Evolutionary conservation across 2,113 vertebrate species (phyloP).

Genomic region (Tetraodon nigroviridis): DNA sequence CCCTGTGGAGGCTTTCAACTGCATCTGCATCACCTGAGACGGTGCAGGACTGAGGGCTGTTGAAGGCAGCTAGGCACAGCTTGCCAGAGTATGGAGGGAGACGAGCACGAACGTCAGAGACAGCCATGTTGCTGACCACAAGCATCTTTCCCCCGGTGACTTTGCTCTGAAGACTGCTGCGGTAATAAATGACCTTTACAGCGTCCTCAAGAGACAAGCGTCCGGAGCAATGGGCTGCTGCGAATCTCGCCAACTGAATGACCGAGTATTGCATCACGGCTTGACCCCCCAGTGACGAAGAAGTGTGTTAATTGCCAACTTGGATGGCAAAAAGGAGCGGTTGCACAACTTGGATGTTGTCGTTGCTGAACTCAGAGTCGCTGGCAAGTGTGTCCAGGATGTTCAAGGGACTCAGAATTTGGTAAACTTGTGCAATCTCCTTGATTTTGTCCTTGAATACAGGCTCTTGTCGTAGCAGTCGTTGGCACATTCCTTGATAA

Average conservation of each 20-base stretch:
- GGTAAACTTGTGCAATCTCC: slow-evolving; percentile 67
- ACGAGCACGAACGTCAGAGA: slow-evolving; percentile 67
- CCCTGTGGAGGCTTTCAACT: slow-evolving; percentile 62
- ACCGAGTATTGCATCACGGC: slow-evolving; percentile 75
- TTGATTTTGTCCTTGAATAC: slow-evolving; percentile 77
- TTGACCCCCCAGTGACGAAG: slow-evolving; percentile 82
- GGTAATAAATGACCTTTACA: slow-evolving; percentile 78
- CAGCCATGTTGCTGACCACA: slow-evolving; percentile 78
- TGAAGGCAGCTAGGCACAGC: slow-evolving; percentile 79
- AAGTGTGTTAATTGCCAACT: slow-evolving; percentile 73
- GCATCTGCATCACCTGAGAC: slow-evolving; percentile 76
- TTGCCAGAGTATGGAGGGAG: slow-evolving; percentile 69
- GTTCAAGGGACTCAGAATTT: slow-evolving; percentile 46
- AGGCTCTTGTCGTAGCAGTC: slow-evolving; percentile 73
- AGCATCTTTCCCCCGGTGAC: slow-evolving; percentile 81
- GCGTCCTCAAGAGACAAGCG: slow-evolving; percentile 81
- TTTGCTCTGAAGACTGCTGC: slow-evolving; percentile 78
- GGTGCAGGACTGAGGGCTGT: slow-evolving; percentile 82
- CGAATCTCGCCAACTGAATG: slow-evolving; percentile 84
- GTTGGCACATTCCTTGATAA: slow-evolving; percentile 77
- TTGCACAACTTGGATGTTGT: slow-evolving; percentile 75
- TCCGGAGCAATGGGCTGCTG: slow-evolving; percentile 83
- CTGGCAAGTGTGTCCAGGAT: slow-evolving; percentile 65
- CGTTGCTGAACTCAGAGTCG: slow-evolving; percentile 55
- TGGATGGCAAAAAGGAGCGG: slow-evolving; percentile 82